Evolutionary conservation across 2,888 invertebrate genomes (phyloP).

Genomic region (Drosophila glabriapex): DNA sequence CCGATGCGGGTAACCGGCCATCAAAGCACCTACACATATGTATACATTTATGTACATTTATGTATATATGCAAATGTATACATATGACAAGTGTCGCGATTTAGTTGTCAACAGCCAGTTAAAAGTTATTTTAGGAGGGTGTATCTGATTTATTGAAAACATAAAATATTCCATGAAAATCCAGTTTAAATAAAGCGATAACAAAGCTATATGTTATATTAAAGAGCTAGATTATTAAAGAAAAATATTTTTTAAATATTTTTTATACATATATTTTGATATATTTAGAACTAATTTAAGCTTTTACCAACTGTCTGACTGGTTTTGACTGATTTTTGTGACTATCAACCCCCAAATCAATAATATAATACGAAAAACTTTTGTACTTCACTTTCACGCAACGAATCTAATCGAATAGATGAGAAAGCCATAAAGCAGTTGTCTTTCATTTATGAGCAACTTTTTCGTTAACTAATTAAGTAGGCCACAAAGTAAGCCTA

Average conservation of each 20-base stretch:
- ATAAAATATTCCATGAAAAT: not conserved
- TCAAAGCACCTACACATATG: slow-evolving; percentile 35
- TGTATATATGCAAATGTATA: not conserved
- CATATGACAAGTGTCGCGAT: slow-evolving; percentile 10
- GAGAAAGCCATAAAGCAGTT: slow-evolving; percentile 20
- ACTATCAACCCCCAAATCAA: not conserved
- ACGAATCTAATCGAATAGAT: not conserved
- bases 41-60: slow-evolving; percentile 1
- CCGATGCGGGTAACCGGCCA: slow-evolving; percentile 18
- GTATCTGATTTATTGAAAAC: slow-evolving; percentile 7
- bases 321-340: not conserved
- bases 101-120: slow-evolving; percentile 13
- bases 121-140: slow-evolving; percentile 1
- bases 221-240: not conserved
- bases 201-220: not conserved
- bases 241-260: not conserved
- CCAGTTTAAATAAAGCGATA: not conserved
- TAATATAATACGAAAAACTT: slow-evolving; percentile 3
- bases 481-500: slow-evolving; percentile 14
- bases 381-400: slow-evolving; percentile 5
- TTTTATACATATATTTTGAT: not conserved
- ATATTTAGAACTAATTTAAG: not conserved
- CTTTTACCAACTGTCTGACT: not conserved
- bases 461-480: slow-evolving; percentile 61
- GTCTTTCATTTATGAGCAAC: slow-evolving; percentile 21